Evolutionary conservation across 2,888 invertebrate species (phyloP), one percentile per base, ranked within the genome.

Genomic region (Allophyes oxyacanthae): DNA sequence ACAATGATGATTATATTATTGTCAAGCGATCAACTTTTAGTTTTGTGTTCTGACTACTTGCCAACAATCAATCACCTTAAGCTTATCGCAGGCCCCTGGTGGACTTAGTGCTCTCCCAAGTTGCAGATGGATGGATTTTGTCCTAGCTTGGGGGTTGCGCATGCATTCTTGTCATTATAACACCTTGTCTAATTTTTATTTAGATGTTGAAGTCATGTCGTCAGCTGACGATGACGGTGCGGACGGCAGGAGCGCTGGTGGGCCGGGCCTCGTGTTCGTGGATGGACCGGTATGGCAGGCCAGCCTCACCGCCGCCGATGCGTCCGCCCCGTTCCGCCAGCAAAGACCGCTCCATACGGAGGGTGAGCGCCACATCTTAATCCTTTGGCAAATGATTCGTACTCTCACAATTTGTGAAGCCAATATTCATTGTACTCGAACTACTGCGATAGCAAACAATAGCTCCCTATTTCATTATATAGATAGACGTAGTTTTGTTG

Each of bases 281-380:
- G 99, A 98, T 98, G 96, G 98, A 99, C 91, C 95, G 98, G 55
- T 97, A 97, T 82, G 98, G 98, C 4, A 94, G 98, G 66, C 97
- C 98, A 0, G 98, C 97, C 15, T 99, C 99, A 26, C 98, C 98
- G 45, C 94, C 94, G 28, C 86, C 91, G 10, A 85, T 82, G 37
- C 90, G 94, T 10, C 88, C 86, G 25, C 82, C 91, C 6, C 86
- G 94, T 14, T 93, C 94, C 10, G 84, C 95, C 63, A 95, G 95
- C 86, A 96, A 96, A 82, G 96, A 96, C 77, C 94, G 96, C 71
- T 95, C 95, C 60, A 94, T 96, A 82, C 90, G 96, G 75, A 95
- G 96, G 94, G 96, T 96, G 78, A 92, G 93, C 20, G 4, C 20
- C 20, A 20, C 4, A 20, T 3, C 4, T 3, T 20, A 2, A 4